Conservation (phyloP, 2,888 invertebrate genomes). For the Andrena camellia region DNA sequence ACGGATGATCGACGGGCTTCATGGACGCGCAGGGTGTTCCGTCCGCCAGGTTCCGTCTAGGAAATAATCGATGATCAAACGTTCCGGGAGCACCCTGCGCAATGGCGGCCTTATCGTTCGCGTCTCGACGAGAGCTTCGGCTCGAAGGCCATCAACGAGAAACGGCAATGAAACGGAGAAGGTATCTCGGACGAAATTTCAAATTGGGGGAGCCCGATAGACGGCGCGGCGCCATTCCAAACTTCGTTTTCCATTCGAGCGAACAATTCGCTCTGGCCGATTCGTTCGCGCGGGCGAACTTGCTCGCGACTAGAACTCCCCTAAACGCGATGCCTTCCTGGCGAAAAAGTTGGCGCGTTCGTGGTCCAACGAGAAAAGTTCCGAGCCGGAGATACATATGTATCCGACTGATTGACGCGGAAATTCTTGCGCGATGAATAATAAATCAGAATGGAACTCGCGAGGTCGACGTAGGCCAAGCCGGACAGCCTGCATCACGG, state of each 20-base stretch:
- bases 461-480: slow-evolving; percentile 28
- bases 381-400: neutral
- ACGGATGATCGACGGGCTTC: slow-evolving; percentile 1
- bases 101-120: neutral
- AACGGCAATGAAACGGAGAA: neutral
- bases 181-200: neutral
- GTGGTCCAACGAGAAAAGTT: neutral
- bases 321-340: neutral
- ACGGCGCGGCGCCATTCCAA: neutral
- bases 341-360: neutral
- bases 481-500: slow-evolving; percentile 44
- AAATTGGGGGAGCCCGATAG: neutral
- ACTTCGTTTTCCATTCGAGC: slow-evolving; percentile 3
- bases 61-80: neutral
- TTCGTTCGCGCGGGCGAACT: neutral
- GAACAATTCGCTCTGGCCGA: neutral
- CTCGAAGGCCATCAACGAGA: neutral
- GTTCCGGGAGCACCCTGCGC: neutral
- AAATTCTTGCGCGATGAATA: neutral
- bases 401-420: neutral
- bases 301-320: neutral
- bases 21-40: neutral
- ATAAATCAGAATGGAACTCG: neutral
- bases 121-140: neutral
- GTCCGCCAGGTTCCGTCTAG: neutral